Base-by-base conservation (phyloP, 2,113 vertebrate species). In the Lampris incognitus region DNA sequence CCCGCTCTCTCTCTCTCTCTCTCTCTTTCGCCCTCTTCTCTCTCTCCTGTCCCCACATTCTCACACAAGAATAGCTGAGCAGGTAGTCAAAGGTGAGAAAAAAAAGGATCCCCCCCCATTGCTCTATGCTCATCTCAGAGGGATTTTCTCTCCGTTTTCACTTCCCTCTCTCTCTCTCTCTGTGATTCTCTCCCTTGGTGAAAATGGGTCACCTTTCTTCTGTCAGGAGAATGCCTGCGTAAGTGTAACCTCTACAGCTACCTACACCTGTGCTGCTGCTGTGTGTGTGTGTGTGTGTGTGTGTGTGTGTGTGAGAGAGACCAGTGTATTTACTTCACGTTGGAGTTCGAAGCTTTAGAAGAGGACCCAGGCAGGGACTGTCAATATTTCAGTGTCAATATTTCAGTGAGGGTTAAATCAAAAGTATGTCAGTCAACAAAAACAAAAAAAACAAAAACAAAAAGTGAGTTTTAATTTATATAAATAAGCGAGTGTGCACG, bases 131-230 rank as follows among this genome's bases (percentile, higher is more conserved):
- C 73, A 80, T 90, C 88, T 88, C 78, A 41, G 63, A 85, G 87
- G 88, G 84, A 90, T 87, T 88, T 85, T 91, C 88, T 82, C 59
- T 58, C 24, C 9, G 6, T 50, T 2, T 9, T 41, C 40, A 1
- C 41, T 39, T 44, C 38, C 60, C 57, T 41, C 46, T 62, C 60
- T 48, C 63, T 74, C 56, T 59, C 49, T 80, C 85, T 75, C 61
- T 40, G 54, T 80, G 88, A 76, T 87, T 78, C 63, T 87, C 85
- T 86, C 88, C 83, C 82, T 78, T 24, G 58, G 86, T 81, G 69
- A 88, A 93, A 93, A 92, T 93, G 86, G 93, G 93, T 93, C 91
- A 92, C 86, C 83, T 91, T 90, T 78, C 79, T 75, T 91, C 69
- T 80, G 69, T 83, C 79, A 82, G 70, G 82, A 87, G 83, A 69